phyloP scores from a whole-genome alignment of 1,140 invertebrate genomes.

The Muscidifurax raptorellus region DNA sequence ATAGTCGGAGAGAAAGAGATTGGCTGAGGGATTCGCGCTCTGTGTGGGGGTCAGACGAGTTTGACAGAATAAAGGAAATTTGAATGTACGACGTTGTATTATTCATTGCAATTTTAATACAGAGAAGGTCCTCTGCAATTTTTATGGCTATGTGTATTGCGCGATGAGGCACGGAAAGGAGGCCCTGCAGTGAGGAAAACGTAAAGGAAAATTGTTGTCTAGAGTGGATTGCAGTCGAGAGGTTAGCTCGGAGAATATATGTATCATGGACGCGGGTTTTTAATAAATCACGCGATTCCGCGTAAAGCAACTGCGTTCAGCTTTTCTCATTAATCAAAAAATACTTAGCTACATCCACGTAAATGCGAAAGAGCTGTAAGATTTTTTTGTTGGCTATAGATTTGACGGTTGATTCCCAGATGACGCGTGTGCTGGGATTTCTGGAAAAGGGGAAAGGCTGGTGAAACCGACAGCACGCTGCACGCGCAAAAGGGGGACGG shows the following conservation, averaged over 20 bases:
- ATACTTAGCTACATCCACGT: neutral
- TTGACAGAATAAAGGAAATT: conserved; percentile 51
- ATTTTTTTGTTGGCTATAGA: neutral
- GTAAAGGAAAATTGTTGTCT: neutral
- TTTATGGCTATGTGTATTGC: conserved; percentile 34
- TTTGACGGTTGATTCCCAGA: conserved; percentile 31
- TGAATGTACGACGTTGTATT: conserved; percentile 49
- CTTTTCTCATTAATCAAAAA: neutral
- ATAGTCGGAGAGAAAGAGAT: conserved; percentile 15
- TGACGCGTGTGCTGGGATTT: conserved; percentile 31
- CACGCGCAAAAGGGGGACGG: neutral
- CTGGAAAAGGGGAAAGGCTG: conserved; percentile 34
- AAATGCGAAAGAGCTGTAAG: neutral
- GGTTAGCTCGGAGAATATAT: no score
- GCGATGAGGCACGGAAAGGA: conserved; percentile 7
- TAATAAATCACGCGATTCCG: neutral
- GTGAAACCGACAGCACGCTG: neutral
- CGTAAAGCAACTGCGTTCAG: neutral
- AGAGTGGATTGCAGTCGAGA: conserved; percentile 26
- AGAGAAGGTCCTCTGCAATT: conserved; percentile 37
- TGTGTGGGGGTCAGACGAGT: conserved; percentile 12
- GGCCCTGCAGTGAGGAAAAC: neutral
- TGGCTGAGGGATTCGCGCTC: conserved; percentile 6
- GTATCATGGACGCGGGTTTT: neutral
- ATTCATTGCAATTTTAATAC: conserved; percentile 55